Evolutionary conservation across 2,797 vertebrate species (phyloP).

Genomic region (Vireo griseus): DNA sequence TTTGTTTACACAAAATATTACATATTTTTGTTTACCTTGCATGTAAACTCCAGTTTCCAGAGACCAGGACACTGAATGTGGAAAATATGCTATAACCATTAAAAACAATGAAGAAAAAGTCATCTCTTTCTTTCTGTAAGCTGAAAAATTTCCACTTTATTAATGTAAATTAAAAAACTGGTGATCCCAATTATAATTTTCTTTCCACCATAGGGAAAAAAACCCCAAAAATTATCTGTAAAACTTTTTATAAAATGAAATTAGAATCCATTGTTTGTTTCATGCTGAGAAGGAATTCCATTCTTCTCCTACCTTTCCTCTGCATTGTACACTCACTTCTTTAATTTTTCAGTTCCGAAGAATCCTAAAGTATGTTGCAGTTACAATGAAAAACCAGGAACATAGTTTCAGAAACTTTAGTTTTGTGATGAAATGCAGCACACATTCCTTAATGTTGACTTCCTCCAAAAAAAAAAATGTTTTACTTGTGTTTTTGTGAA

Average conservation of each 20-base stretch:
- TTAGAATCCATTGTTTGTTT: not conserved
- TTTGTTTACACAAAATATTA: not conserved
- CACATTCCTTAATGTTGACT: not conserved
- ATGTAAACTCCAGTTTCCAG: not conserved
- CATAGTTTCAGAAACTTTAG: not conserved
- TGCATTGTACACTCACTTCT: not conserved
- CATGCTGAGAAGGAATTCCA: not conserved
- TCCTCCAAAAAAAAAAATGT: not conserved
- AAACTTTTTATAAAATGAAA: not conserved
- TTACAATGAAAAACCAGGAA: not conserved
- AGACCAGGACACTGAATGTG: not conserved
- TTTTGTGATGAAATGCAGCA: not conserved
- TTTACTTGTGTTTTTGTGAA: not conserved
- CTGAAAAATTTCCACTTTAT: not conserved
- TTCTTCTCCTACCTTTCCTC: not conserved
- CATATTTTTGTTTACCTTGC: too few species aligned
- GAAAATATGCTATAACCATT: not conserved
- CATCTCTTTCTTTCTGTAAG: not conserved
- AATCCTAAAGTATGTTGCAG: not conserved
- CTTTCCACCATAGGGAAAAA: not conserved
- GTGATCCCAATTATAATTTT: not conserved
- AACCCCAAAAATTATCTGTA: accelerated
- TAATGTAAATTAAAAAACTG: not conserved
- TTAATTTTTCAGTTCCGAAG: not conserved
- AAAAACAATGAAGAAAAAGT: not conserved